Percentiles rank a stretch among this genome's conserved stretches.
These are phyloP conservation scores for Hippocampus barbouri DNA, from an alignment of 2,113 vertebrate genomes.

Conservation along the genomic window DNA sequence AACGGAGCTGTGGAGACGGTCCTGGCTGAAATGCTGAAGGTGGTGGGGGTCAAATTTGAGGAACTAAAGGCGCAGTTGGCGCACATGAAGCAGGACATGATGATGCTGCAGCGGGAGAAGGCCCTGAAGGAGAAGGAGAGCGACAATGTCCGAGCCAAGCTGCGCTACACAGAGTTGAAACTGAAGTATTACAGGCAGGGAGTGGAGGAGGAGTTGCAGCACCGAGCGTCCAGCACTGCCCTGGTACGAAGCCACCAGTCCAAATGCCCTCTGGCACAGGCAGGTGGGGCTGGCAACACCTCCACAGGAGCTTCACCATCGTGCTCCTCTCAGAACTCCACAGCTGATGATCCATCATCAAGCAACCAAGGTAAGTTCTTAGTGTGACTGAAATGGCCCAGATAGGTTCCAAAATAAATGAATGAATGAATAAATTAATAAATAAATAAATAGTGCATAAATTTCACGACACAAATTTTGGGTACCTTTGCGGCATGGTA, in stretches of 20 bases:
- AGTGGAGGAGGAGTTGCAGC: slow-evolving; percentile 67
- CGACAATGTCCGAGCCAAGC: slow-evolving; percentile 68
- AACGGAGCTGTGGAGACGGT: slow-evolving; percentile 75
- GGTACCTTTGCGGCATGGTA: too few species aligned
- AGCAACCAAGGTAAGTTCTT: slow-evolving; percentile 32
- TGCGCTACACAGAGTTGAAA: slow-evolving; percentile 69
- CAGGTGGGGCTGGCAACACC: neutral
- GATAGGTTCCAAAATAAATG: too few species aligned
- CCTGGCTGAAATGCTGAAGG: slow-evolving; percentile 74
- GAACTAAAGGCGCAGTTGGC: slow-evolving; percentile 69
- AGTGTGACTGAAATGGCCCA: neutral
- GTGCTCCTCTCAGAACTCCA: slow-evolving; percentile 14
- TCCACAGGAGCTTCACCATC: slow-evolving; percentile 15
- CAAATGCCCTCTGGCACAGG: slow-evolving; percentile 16
- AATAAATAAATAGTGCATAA: neutral
- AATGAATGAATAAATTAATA: too few species aligned
- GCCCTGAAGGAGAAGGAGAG: slow-evolving; percentile 71
- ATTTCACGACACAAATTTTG: neutral
- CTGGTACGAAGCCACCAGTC: slow-evolving; percentile 29
- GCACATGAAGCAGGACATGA: slow-evolving; percentile 50
- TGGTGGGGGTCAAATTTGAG: slow-evolving; percentile 75
- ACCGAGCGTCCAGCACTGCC: slow-evolving; percentile 44
- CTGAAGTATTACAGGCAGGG: slow-evolving; percentile 69
- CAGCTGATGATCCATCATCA: neutral
- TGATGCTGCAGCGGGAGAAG: slow-evolving; percentile 62